Base-by-base conservation (phyloP, 2,888 invertebrate species). In the Eurytoma adleriae region DNA sequence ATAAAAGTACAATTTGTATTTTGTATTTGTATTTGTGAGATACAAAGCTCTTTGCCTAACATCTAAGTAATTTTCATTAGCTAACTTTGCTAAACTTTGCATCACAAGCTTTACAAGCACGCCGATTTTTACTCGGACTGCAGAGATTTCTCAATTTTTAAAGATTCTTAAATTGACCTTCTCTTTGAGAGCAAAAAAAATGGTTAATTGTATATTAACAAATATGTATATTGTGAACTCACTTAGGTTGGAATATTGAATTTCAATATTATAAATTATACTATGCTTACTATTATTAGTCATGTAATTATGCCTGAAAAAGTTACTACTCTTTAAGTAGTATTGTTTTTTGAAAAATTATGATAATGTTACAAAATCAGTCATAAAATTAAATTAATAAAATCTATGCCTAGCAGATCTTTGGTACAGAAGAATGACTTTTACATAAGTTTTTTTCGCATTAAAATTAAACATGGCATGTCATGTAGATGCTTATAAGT, bases 41-140 rank as follows among this genome's bases (percentile, higher is more conserved):
- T 71, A 66, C 79, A 52, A 27, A 75, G 56, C 10, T 64, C 67
- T 71, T 48, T 61, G 27, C 61, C 59, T 75, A 75, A 79, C n/a
- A 18, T 79, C 59, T 75, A 75, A 67, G 75, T 67, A 79, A 67
- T 79, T 75, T 73, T 74, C 59, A 54, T 71, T 75, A 81, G 80
- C 75, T 84, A 80, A 78, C 80, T 83, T 84, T 72, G 56, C 64
- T 66, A 84, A 83, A 77, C 73, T 82, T 76, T 74, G 61, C 59
- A 72, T 56, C 48, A 61, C 78, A 86, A 86, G 84, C 85, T 83
- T 84, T 83, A 40, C 83, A 84, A 85, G 84, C 85, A 86, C 83
- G 84, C 83, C 61, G 48, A 61, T 18, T 76, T 69, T 16, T 16
- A 64, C 18, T 73, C 78, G 66, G 30, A 48, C 57, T 80, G 57